phyloP scores from a whole-genome alignment of 2,888 invertebrate species.

The Hypomecis atomaria region DNA sequence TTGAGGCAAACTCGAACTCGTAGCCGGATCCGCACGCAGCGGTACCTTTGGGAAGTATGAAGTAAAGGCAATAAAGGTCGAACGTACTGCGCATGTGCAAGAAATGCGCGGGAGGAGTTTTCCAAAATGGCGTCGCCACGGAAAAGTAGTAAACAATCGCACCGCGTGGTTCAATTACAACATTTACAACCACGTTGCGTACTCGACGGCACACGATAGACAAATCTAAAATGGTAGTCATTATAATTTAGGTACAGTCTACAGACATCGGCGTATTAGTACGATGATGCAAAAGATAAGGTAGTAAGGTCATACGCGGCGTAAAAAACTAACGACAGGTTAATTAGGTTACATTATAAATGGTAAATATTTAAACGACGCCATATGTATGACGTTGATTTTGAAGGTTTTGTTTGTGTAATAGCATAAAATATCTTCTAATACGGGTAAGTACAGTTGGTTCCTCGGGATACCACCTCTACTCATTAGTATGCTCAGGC shows the following conservation, averaged over 20 bases:
- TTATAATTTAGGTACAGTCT: neutral
- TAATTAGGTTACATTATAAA: neutral
- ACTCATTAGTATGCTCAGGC: too few species aligned
- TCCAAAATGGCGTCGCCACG: conserved; percentile 44
- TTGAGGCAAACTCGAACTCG: conserved; percentile 28
- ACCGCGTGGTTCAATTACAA: conserved; percentile 18
- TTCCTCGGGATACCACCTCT: too few species aligned
- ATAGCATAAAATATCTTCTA: neutral
- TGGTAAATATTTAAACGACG: too few species aligned
- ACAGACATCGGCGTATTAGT: neutral
- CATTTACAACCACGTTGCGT: neutral
- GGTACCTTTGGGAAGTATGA: conserved; percentile 15
- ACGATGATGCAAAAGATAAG: too few species aligned
- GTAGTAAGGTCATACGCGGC: neutral
- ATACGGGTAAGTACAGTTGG: too few species aligned
- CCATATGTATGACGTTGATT: neutral
- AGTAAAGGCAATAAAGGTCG: conserved; percentile 26
- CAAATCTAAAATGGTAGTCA: neutral
- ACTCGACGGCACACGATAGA: neutral
- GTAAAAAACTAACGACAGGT: neutral
- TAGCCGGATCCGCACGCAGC: conserved; percentile 37
- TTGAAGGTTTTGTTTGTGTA: neutral
- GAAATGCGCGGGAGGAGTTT: conserved; percentile 53
- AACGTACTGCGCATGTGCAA: conserved; percentile 62
- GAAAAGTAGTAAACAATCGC: conserved; percentile 52